Percentiles rank a stretch among this genome's conserved stretches.
phyloP scores from a whole-genome alignment of 2,797 vertebrate genomes.

The Bradypodion pumilum region DNA sequence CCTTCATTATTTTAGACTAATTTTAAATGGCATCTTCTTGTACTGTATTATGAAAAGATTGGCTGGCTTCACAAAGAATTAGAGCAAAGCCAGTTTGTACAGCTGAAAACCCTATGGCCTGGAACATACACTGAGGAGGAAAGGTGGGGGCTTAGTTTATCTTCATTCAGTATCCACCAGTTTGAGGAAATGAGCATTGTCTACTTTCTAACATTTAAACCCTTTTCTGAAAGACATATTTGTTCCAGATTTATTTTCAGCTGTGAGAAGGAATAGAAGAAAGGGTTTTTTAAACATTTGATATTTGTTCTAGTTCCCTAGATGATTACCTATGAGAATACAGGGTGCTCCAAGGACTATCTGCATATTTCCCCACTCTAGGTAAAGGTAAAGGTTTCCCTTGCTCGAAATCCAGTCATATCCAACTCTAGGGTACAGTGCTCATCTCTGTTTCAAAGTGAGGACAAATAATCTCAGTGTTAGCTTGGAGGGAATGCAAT shows the following conservation, averaged over 20 bases:
- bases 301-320: not conserved
- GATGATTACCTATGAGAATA: not conserved
- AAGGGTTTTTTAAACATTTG: not conserved
- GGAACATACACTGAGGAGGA: constrained; percentile 45
- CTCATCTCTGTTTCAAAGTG: too few species aligned
- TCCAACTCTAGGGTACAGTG: too few species aligned
- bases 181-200: constrained; percentile 19
- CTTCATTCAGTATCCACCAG: constrained; percentile 14
- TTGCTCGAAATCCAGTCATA: too few species aligned
- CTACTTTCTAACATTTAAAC: constrained; percentile 3
- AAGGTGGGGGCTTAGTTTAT: constrained; percentile 32
- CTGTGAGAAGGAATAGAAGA: not conserved
- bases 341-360: not conserved
- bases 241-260: not conserved
- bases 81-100: constrained; percentile 46
- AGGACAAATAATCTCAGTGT: not conserved
- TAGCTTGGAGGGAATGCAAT: not conserved
- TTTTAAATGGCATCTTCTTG: constrained; percentile 56
- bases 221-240: not conserved
- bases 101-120: constrained; percentile 42
- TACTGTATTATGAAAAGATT: constrained; percentile 48
- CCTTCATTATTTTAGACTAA: constrained; percentile 51
- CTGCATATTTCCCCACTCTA: not conserved
- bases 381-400: too few species aligned
- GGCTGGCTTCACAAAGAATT: constrained; percentile 31